A percentile compares a stretch with the other conserved stretches of the same genome.
Evolutionary conservation across 2,113 vertebrate genomes (phyloP).

Genomic region (Charadrius vociferus): DNA sequence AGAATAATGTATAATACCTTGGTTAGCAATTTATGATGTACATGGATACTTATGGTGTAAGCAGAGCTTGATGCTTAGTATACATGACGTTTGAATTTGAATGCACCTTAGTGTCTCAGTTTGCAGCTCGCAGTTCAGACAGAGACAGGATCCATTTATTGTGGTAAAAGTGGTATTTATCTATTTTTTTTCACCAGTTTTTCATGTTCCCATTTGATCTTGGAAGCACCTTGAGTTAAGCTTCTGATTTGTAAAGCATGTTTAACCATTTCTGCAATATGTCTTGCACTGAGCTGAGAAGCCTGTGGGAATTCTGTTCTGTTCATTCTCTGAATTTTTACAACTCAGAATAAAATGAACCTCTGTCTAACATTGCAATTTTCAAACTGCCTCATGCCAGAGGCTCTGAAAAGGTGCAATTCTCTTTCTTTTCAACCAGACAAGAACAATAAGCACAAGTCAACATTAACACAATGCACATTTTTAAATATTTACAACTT

Average conservation of each 20-base stretch:
- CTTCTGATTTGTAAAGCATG: background rate
- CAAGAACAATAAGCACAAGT: background rate
- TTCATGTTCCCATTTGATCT: background rate
- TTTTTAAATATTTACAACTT: background rate
- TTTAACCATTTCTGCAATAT: background rate
- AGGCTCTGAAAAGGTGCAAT: background rate
- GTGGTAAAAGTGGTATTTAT: background rate
- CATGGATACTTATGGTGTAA: background rate
- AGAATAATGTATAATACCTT: background rate
- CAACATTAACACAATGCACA: rapidly evolving
- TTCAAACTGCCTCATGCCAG: background rate
- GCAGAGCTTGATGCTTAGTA: background rate
- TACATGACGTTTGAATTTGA: background rate
- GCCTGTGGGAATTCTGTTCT: background rate
- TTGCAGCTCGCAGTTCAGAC: background rate
- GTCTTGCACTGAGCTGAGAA: background rate
- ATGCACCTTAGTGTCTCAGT: background rate
- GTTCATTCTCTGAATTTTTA: background rate
- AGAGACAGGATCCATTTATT: background rate
- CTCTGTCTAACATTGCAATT: background rate
- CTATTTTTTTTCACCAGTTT: background rate
- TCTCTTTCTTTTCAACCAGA: background rate
- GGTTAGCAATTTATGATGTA: background rate
- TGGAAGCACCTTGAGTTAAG: background rate
- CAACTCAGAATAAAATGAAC: background rate